Evolutionary conservation across 2,113 vertebrate species (phyloP), one percentile per base, ranked within the genome.

Genomic region (Chinchilla lanigera): DNA sequence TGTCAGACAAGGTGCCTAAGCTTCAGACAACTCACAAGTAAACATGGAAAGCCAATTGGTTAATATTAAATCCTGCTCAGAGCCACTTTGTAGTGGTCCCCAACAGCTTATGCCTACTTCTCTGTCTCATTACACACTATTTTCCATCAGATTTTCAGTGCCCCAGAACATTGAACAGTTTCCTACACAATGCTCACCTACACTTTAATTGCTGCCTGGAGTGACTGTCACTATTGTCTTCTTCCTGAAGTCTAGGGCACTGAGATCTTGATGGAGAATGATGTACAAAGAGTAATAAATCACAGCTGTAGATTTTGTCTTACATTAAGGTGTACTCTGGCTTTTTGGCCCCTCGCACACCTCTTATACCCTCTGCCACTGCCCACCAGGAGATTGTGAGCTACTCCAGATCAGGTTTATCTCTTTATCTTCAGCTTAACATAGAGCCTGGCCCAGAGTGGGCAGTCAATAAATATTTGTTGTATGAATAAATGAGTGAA

Each of bases 391-490:
- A 93, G 67, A 87, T 80, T 54, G 11, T 88, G 56, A 92, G 60
- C 4, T 82, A 41, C 30, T 73, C 28, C 41, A 93, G 30, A 85
- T n/a, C 19, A 88, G 52, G 52, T 54, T 71, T 71, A 52, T 58
- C 44, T 69, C 33, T 90, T 14, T 67, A 13, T 92, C n/a, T 93
- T 94, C 22, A 84, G 50, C 77, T 95, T 80, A 87, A 73, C 41
- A 33, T 50, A 90, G 50, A 92, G 19, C 28, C 73, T 95, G 80
- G n/a, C 67, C 50, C 38, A 71, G 44, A 97, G 56, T 86, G 28
- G 35, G 19, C n/a, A 86, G 75, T 88, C 77, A 85, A 10, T 93
- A 84, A 82, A 60, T 96, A 85, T 12, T 89, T 96, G 35, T 86
- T 86, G 47, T 38, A 52, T 92, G 10, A 81, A 88, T 47, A 52